Conservation (phyloP, 2,113 vertebrate species). For the Mirounga angustirostris region DNA sequence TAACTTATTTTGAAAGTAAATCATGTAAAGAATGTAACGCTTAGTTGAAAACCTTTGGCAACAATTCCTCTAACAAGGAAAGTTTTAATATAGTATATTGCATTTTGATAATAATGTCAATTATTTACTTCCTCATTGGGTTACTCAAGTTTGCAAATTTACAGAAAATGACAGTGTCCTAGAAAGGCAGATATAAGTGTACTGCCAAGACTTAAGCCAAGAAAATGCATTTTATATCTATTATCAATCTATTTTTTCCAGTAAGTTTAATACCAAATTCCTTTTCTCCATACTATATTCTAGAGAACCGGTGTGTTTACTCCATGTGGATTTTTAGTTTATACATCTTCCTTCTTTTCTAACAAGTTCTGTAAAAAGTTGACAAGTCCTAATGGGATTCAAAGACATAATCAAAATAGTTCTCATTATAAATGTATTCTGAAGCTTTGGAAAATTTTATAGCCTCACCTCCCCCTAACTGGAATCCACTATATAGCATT, state of each 20-base stretch:
- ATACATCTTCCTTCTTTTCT: constrained; percentile 51
- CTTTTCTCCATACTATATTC: not conserved
- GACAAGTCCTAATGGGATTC: constrained; percentile 66
- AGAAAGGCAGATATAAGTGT: not conserved
- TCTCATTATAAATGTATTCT: constrained; percentile 68
- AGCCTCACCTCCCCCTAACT: not conserved
- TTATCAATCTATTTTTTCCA: not conserved
- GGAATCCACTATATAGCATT: constrained; percentile 62
- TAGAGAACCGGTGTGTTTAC: constrained; percentile 44
- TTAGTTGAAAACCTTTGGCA: not conserved
- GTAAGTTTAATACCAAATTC: not conserved
- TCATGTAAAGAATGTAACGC: not conserved
- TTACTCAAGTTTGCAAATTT: not conserved
- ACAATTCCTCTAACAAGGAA: not conserved
- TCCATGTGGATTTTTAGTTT: constrained; percentile 29
- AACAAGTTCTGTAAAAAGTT: constrained; percentile 51
- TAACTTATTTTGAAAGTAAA: not conserved
- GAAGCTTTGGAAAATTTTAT: constrained; percentile 62
- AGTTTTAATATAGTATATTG: not conserved
- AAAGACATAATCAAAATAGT: constrained; percentile 60
- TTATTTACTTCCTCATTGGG: not conserved
- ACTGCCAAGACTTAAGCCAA: constrained; percentile 14
- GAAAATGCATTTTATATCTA: not conserved
- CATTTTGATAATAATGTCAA: not conserved
- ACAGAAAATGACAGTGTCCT: not conserved